Evolutionary conservation across 2,113 vertebrate species (phyloP).

Genomic region (Lichenostomus cassidix): DNA sequence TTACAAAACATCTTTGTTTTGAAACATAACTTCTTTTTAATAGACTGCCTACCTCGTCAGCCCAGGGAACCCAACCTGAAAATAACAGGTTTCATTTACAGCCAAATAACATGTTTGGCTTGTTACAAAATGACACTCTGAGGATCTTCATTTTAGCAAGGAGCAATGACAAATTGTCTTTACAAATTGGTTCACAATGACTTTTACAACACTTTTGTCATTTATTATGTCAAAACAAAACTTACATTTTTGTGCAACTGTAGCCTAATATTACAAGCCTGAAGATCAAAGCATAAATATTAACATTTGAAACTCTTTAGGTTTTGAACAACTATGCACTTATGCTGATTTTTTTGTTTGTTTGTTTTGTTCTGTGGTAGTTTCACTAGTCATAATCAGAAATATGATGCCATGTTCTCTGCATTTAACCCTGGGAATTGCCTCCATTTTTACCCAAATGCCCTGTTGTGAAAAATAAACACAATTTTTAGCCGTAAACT

Average conservation of each 20-base stretch:
- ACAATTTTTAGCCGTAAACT: neutral
- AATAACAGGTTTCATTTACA: neutral
- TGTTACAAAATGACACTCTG: neutral
- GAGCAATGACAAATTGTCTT: neutral
- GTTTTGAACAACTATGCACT: neutral
- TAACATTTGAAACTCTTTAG: neutral
- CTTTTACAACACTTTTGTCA: neutral
- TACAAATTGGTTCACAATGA: neutral
- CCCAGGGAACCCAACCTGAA: neutral
- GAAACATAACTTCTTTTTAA: neutral
- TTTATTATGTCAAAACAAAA: neutral
- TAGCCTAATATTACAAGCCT: neutral
- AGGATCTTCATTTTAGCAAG: neutral
- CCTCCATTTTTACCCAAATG: neutral
- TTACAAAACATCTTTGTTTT: neutral
- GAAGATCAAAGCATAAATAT: neutral
- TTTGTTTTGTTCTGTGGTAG: neutral
- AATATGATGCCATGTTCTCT: neutral
- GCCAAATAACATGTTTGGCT: neutral
- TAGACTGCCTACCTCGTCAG: neutral
- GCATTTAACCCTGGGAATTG: neutral
- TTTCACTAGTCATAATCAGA: neutral
- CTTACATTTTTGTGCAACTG: neutral
- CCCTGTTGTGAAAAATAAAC: neutral
- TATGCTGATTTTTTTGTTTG: neutral